Percentiles rank a stretch among this genome's conserved stretches.
Conservation (phyloP, 2,888 invertebrate genomes). For the Phlogophora meticulosa region DNA sequence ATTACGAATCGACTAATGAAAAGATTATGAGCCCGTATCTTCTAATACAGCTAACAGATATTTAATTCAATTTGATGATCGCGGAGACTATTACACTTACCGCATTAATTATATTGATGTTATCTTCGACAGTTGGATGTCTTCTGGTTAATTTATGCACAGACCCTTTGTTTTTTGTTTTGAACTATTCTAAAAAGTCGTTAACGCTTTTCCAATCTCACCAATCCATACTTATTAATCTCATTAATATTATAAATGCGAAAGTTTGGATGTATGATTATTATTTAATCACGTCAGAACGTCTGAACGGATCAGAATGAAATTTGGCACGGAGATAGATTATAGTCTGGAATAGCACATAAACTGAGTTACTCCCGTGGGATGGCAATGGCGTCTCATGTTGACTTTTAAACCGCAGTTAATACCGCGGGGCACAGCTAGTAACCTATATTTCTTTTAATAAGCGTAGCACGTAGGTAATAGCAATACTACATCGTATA, state of each 20-base stretch:
- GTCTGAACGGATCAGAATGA: no score
- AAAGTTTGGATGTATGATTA: no score
- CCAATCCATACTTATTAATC: no score
- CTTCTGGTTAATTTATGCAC: background rate
- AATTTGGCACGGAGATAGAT: no score
- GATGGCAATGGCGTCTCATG: no score
- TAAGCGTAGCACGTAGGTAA: slow-evolving; percentile 2
- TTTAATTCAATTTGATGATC: slow-evolving; percentile 21
- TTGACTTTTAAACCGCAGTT: no score
- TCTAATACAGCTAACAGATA: slow-evolving; percentile 26
- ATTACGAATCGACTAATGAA: slow-evolving; percentile 35
- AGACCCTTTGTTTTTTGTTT: background rate
- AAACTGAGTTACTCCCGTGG: no score
- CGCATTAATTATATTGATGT: background rate
- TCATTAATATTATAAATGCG: no score
- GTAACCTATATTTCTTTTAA: slow-evolving; percentile 22
- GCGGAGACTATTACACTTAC: slow-evolving; percentile 5
- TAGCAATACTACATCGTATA: slow-evolving; percentile 3
- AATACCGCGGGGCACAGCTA: slow-evolving; percentile 15
- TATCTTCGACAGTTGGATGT: slow-evolving; percentile 7
- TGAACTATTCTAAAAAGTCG: slow-evolving; percentile 21
- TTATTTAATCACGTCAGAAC: no score
- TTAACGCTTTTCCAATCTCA: no score
- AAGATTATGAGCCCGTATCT: slow-evolving; percentile 32
- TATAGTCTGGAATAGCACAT: no score